Base-by-base conservation (phyloP, 2,888 invertebrate genomes). In the Hypena proboscidalis region DNA sequence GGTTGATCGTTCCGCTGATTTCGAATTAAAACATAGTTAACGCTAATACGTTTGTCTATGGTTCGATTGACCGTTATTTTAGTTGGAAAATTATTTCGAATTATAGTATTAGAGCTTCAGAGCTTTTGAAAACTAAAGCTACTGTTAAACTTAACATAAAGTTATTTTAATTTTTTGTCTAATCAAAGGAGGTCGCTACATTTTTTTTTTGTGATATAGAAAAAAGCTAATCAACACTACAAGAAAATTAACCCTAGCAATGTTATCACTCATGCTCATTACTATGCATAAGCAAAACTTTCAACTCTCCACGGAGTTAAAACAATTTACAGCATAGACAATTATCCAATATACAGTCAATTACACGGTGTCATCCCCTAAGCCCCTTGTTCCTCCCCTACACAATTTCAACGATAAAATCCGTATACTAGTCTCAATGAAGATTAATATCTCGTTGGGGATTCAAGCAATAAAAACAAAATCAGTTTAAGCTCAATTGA, bases 401-500 rank as follows among this genome's bases (percentile, higher is more conserved):
- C 77, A 83, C 61, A 83, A 81, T 77, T 82, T 73, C 78, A n/a
- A 78, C 77, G 84, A 85, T 85, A 85, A 83, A 86, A 87, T 85
- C 83, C 77, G 81, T 80, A 85, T 81, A 80, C 70, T 77, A 83
- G 79, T 81, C 77, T 69, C 77, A 74, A 90, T 90, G 85, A 83
- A 89, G 89, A 90, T 89, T 81, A 86, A 90, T 90, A 87, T 85
- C 86, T 71, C 88, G 46, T 56, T 70, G 58, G 88, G 90, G 89
- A 87, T 67, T 69, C 54, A 62, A 46, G 79, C 85, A 83, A 88
- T 89, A 88, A 90, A 88, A 90, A 85, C 79, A 72, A 79, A 85
- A 88, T 87, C 86, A 82, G 84, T 85, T 85, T 82, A 80, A 80
- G 83, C 83, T 74, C 85, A 82, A 86, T 89, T 85, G 87, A 85